Conservation (phyloP, 2,888 invertebrate species). For the Palloptera scutellata region DNA sequence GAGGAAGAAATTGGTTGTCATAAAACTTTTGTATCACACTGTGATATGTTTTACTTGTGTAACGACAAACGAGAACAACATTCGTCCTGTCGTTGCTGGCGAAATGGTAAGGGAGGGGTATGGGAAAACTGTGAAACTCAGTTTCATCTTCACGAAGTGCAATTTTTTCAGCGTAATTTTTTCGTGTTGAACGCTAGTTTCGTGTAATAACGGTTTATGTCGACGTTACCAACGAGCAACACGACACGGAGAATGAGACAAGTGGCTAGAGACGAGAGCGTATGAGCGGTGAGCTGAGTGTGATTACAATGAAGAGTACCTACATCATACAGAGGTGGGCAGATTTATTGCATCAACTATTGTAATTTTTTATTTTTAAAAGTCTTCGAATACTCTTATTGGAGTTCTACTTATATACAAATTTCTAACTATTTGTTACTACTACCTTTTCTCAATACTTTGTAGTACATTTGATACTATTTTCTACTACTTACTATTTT, state of each 20-base stretch:
- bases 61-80: constrained; percentile 41
- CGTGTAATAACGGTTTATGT: constrained; percentile 36
- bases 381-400: too few species aligned
- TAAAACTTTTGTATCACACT: constrained; percentile 45
- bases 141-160: not conserved
- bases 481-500: too few species aligned
- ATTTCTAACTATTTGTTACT: too few species aligned
- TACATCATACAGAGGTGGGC: too few species aligned
- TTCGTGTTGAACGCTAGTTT: constrained; percentile 33
- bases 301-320: not conserved
- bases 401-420: too few species aligned
- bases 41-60: constrained; percentile 47
- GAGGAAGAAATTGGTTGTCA: constrained; percentile 38
- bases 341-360: too few species aligned
- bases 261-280: too few species aligned
- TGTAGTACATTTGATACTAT: too few species aligned
- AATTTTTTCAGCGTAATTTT: constrained; percentile 33
- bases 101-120: not conserved
- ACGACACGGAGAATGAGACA: not conserved
- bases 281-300: not conserved
- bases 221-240: constrained; percentile 2
- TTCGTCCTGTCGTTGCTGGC: constrained; percentile 11
- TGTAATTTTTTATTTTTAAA: too few species aligned
- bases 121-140: not conserved
- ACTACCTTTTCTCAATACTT: too few species aligned